Conservation (phyloP, 2,888 invertebrate genomes). For the Drosophila quinaria region DNA sequence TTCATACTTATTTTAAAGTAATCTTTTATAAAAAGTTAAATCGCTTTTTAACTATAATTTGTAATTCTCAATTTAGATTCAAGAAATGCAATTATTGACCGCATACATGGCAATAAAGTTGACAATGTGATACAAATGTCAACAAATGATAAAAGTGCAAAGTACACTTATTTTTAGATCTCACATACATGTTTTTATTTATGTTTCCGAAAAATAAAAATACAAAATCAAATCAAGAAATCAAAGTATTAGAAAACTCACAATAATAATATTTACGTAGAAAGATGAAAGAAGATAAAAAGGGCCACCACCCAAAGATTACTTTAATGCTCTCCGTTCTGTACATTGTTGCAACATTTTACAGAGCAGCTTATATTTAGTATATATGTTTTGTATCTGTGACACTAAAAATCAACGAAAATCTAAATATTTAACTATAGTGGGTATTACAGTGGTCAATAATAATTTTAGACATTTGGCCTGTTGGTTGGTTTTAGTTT, state of each 20-base stretch:
- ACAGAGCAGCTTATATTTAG: slow-evolving; percentile 75
- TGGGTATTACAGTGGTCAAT: slow-evolving; percentile 38
- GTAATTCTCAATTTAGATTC: neutral
- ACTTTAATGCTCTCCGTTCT: slow-evolving; percentile 42
- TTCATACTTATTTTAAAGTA: neutral
- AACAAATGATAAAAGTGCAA: slow-evolving; percentile 7
- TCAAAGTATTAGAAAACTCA: slow-evolving; percentile 14
- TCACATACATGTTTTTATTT: slow-evolving; percentile 28
- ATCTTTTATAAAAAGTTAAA: neutral
- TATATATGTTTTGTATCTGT: slow-evolving; percentile 53
- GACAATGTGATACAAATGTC: slow-evolving; percentile 1
- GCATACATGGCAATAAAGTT: neutral
- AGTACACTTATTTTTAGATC: slow-evolving; percentile 45
- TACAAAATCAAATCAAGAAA: slow-evolving; percentile 21
- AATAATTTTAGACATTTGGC: slow-evolving; percentile 31
- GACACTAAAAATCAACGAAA: slow-evolving; percentile 50
- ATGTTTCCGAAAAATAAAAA: slow-evolving; percentile 14
- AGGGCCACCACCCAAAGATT: slow-evolving; percentile 72
- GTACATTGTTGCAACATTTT: slow-evolving; percentile 74
- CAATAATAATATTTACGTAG: slow-evolving; percentile 19
- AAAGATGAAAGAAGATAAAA: slow-evolving; percentile 42
- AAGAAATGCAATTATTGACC: slow-evolving; percentile 1
- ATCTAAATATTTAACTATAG: slow-evolving; percentile 32
- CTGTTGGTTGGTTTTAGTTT: slow-evolving; percentile 36
- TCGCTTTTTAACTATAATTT: neutral